Evolutionary conservation across 2,888 invertebrate species (phyloP).

Genomic region (Scaptodrosophila latifasciaeformis): DNA sequence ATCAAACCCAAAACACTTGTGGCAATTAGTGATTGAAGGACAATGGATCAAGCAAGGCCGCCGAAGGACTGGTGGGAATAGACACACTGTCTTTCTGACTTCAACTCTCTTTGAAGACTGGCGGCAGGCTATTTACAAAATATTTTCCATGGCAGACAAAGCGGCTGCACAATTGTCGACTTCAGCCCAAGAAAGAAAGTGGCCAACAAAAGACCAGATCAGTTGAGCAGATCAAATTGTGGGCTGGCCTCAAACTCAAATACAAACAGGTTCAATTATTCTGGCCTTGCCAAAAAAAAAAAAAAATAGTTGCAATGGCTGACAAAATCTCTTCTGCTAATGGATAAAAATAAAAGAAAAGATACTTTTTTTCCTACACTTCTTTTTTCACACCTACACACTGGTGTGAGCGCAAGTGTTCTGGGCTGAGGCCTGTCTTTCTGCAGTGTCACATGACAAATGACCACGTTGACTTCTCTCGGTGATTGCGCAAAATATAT

Average conservation of each 20-base stretch:
- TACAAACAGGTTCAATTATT: slow-evolving; percentile 61
- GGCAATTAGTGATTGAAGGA: slow-evolving; percentile 50
- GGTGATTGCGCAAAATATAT: slow-evolving; percentile 65
- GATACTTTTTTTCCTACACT: no score
- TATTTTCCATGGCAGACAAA: slow-evolving; percentile 55
- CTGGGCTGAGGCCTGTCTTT: slow-evolving; percentile 33
- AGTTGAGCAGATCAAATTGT: slow-evolving; percentile 15
- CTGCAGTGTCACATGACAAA: slow-evolving; percentile 66
- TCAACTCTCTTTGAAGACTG: neutral
- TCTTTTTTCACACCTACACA: slow-evolving; percentile 44
- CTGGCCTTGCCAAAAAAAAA: slow-evolving; percentile 39
- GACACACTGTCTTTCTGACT: neutral
- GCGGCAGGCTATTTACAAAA: slow-evolving; percentile 52
- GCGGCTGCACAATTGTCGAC: slow-evolving; percentile 35
- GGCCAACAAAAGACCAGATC: slow-evolving; percentile 6
- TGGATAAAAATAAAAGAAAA: no score
- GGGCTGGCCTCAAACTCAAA: slow-evolving; percentile 17
- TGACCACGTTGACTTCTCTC: slow-evolving; percentile 27
- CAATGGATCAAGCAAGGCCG: slow-evolving; percentile 49
- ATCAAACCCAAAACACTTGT: slow-evolving; percentile 56
- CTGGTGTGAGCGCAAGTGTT: neutral
- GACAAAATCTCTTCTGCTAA: slow-evolving; percentile 9
- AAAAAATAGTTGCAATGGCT: slow-evolving; percentile 36
- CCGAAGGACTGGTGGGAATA: slow-evolving; percentile 49
- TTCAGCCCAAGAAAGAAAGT: neutral